phyloP scores from a whole-genome alignment of 2,797 vertebrate genomes.

The Erethizon dorsatum region DNA sequence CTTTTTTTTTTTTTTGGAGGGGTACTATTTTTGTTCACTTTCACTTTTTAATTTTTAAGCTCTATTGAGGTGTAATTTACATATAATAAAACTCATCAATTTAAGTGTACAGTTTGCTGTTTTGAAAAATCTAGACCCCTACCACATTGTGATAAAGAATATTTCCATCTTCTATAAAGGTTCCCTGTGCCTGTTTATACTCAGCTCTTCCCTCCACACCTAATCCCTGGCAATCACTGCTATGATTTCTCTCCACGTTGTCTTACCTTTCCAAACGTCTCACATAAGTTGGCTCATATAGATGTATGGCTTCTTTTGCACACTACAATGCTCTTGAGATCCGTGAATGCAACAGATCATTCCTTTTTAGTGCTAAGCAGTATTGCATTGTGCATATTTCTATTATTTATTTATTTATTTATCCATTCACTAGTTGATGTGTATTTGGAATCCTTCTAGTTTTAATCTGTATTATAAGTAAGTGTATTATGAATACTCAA shows the following conservation, averaged over 20 bases:
- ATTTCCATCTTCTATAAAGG: neutral
- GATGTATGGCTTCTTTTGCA: neutral
- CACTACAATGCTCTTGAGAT: neutral
- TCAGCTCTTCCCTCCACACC: neutral
- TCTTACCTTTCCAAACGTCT: neutral
- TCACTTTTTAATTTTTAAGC: neutral
- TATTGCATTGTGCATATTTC: neutral
- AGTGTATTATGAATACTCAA: neutral
- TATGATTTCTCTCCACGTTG: neutral
- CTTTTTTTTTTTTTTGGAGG: neutral
- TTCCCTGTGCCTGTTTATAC: neutral
- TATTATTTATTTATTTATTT: neutral
- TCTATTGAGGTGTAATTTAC: neutral
- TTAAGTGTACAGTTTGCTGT: neutral
- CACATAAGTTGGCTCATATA: neutral
- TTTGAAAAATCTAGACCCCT: constrained; percentile 8
- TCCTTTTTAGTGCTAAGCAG: neutral
- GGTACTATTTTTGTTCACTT: neutral
- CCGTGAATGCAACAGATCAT: neutral
- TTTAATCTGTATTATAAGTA: neutral
- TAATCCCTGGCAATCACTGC: too few relatives aligned
- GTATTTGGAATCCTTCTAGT: neutral
- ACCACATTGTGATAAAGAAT: neutral
- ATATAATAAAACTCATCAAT: neutral
- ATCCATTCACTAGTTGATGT: neutral